Evolutionary conservation across 2,888 invertebrate species (phyloP).

Genomic region (Acleris cristana): DNA sequence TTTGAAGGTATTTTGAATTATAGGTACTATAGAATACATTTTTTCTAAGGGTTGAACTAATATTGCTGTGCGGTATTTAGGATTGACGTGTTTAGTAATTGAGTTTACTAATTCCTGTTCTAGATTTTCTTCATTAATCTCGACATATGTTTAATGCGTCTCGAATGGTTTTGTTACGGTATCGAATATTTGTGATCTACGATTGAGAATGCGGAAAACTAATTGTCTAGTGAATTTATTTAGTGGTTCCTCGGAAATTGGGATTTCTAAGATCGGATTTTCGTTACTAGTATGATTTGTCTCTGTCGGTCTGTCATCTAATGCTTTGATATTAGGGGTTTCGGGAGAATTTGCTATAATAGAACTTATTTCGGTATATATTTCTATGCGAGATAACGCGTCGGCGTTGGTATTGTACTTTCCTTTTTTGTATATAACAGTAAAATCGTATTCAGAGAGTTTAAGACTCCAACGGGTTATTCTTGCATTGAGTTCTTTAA

Average conservation of each 20-base stretch:
- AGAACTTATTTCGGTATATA: neutral
- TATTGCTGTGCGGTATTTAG: neutral
- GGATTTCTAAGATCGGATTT: no score
- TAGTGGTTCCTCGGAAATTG: no score
- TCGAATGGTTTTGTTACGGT: neutral
- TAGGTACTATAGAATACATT: neutral
- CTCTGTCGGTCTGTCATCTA: no score
- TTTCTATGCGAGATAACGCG: conserved; percentile 45
- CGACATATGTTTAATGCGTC: neutral
- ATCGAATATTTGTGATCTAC: neutral
- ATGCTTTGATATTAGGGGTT: no score
- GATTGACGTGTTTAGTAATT: neutral
- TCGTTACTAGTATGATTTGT: no score
- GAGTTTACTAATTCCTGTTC: neutral
- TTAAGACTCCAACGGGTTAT: conserved; percentile 51
- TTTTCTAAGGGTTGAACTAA: neutral
- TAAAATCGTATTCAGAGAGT: conserved; percentile 41
- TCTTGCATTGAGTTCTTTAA: conserved; percentile 39
- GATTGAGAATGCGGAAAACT: neutral
- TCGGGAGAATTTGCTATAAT: no score
- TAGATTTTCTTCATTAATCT: neutral
- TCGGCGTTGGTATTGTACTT: conserved; percentile 38
- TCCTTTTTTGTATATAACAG: conserved; percentile 37
- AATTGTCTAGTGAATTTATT: no score
- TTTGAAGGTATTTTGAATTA: conserved; percentile 1